A percentile compares a stretch with the other conserved stretches of the same genome.
Evolutionary conservation across 2,797 vertebrate species (phyloP).

Genomic region (Chelonia mydas): DNA sequence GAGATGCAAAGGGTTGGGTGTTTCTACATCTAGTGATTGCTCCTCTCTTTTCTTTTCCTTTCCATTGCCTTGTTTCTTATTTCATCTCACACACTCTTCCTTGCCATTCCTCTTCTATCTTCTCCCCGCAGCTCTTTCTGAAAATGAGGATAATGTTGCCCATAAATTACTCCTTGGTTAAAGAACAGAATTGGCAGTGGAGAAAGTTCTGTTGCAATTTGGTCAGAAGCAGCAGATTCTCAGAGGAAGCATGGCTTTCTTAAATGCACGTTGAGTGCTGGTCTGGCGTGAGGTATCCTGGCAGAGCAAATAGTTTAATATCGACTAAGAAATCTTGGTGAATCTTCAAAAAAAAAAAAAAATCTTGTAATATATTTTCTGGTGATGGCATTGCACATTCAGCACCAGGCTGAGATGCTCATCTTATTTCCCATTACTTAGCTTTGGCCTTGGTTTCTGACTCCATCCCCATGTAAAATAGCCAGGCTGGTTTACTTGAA

Average conservation of each 20-base stretch:
- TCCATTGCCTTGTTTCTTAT: not conserved
- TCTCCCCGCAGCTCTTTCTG: not conserved
- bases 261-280: not conserved
- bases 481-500: not conserved
- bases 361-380: not conserved
- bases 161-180: not conserved
- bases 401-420: not conserved
- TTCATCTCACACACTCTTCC: no score
- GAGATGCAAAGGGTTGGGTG: not conserved
- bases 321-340: not conserved
- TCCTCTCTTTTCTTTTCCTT: constrained; percentile 3
- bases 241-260: constrained; percentile 7
- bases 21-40: not conserved
- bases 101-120: not conserved
- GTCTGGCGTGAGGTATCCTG: not conserved
- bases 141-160: not conserved
- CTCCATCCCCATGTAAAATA: not conserved
- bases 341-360: not conserved
- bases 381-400: not conserved
- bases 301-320: not conserved
- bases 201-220: not conserved
- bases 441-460: fast-evolving
- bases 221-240: not conserved
- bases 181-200: not conserved
- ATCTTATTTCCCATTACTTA: not conserved